Evolutionary conservation across 2,888 invertebrate species (phyloP).

Genomic region (Cephalotes varians): DNA sequence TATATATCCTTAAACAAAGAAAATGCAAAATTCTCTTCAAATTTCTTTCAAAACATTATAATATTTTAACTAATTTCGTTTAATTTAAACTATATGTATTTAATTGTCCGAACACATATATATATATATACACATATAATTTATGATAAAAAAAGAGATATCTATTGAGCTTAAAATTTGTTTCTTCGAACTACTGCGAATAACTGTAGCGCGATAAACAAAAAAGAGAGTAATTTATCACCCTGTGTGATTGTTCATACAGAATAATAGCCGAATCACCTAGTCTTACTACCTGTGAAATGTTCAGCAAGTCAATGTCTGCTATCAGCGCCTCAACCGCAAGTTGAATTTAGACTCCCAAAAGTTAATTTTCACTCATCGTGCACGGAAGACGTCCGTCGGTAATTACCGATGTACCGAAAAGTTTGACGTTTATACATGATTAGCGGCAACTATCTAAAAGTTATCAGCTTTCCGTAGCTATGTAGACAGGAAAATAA

Average conservation of each 20-base stretch:
- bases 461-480: conserved; percentile 62
- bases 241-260: background rate
- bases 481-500: conserved; percentile 48
- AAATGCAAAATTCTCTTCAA: background rate
- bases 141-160: background rate
- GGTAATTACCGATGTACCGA: conserved; percentile 23
- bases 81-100: background rate
- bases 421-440: conserved; percentile 59
- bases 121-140: too few species aligned
- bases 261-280: background rate
- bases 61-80: background rate
- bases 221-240: conserved; percentile 10
- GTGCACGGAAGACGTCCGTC: conserved; percentile 53
- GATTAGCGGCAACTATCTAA: conserved; percentile 54
- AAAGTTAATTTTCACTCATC: conserved; percentile 54
- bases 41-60: background rate
- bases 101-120: too few species aligned
- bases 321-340: conserved; percentile 52
- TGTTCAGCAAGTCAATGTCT: conserved; percentile 45
- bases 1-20: background rate
- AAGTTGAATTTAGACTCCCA: conserved; percentile 41
- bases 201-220: background rate
- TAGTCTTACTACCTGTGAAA: background rate
- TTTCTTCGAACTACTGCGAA: background rate
- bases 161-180: background rate